Evolutionary conservation across 2,888 invertebrate genomes (phyloP), one percentile per base, ranked within the genome.

Genomic region (Timandra comae): DNA sequence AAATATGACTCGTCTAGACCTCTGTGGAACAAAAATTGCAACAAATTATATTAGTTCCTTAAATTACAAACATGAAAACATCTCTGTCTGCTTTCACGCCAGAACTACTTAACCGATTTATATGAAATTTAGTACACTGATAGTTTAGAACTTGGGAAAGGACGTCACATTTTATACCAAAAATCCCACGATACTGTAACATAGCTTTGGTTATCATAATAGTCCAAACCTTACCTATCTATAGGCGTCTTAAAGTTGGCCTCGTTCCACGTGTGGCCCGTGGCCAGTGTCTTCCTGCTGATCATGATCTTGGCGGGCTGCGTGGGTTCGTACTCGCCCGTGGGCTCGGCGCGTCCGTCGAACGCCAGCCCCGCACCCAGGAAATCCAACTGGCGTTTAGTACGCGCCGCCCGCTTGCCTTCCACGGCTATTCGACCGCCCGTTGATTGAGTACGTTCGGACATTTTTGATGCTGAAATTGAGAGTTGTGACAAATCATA

Each of bases 251-350:
- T 84, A 48, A 72, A 86, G 47, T 86, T 86, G 5, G 73, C 60
- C 36, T 86, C 85, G 24, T 76, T 84, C 86, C 86, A 86, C 4
- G 85, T 79, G 30, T 80, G 78, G 10, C 82, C 84, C 0, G 84
- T 85, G 0, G 82, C 78, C 1, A 86, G 51, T 0, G 86, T 86
- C 49, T 85, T 86, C 40, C 82, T 56, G 38, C 84, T 84, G 46
- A 86, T 86, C 68, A 77, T 78, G 48, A 86, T 85, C 53, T 81
- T 82, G n/a, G 80, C 78, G 0, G 85, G 78, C 30, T 56, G 72
- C 1, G 77, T 56, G 1, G 78, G 70, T 35, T 76, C 80, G 48
- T 78, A 86, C 7, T 86, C 86, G 0, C 63, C 74, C 1, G 35
- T 33, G 1, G 67, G 65, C 2, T 56, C 56, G 0, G 54, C 31